A percentile compares a stretch with the other conserved stretches of the same genome.
These are phyloP conservation scores for Argyra leucocephala DNA, from an alignment of 2,888 invertebrate species.

Conservation along the genomic window DNA sequence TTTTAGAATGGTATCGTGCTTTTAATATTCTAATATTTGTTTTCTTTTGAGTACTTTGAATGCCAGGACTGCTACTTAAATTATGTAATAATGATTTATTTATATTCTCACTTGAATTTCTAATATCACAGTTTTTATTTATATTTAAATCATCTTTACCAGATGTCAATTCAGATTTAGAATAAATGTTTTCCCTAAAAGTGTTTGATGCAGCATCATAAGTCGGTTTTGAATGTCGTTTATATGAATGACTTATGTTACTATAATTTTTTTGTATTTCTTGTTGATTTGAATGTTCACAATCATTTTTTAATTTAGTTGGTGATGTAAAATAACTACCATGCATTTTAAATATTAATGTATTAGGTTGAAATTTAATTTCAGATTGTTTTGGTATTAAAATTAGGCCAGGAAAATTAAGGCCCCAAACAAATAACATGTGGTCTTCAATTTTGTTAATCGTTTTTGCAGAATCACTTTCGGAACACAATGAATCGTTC, in stretches of 20 bases:
- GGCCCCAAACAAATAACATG: constrained; percentile 69
- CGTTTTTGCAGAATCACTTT: constrained; percentile 13
- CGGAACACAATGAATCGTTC: constrained; percentile 21
- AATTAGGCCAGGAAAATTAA: constrained; percentile 74
- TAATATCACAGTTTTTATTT: constrained; percentile 20
- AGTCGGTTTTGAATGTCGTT: background rate
- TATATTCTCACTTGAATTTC: constrained; percentile 7
- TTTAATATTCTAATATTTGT: constrained; percentile 31
- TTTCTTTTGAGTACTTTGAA: background rate
- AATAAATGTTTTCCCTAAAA: constrained; percentile 12
- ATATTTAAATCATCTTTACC: background rate
- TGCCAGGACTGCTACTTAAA: constrained; percentile 34
- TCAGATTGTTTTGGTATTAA: constrained; percentile 46
- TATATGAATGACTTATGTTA: background rate
- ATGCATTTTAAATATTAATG: constrained; percentile 75
- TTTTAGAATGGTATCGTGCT: constrained; percentile 35
- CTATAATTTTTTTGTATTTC: background rate
- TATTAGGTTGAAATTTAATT: constrained; percentile 37
- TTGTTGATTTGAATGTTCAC: no score
- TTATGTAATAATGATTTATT: constrained; percentile 31
- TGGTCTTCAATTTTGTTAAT: constrained; percentile 43
- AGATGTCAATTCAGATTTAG: background rate
- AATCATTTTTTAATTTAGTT: constrained; percentile 29
- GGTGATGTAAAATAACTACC: constrained; percentile 73
- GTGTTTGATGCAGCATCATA: constrained; percentile 13